A percentile compares a stretch with the other conserved stretches of the same genome.
Conservation (phyloP, 2,797 vertebrate species). For the Pipistrellus pipistrellus region DNA sequence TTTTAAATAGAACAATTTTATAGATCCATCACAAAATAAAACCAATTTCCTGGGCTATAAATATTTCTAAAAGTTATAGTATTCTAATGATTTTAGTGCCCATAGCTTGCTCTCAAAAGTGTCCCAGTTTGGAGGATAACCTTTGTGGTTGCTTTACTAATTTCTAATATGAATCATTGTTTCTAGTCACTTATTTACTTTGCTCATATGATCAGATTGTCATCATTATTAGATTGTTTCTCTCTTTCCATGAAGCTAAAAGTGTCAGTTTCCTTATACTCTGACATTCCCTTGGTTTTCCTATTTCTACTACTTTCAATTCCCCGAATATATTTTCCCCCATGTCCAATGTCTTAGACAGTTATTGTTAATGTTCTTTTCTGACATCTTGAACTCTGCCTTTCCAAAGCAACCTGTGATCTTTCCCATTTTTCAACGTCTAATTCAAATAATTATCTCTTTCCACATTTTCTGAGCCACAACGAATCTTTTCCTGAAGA, state of each 20-base stretch:
- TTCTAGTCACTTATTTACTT: background rate
- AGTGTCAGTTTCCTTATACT: background rate
- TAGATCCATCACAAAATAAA: background rate
- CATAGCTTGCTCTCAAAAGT: background rate
- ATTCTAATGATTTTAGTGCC: background rate
- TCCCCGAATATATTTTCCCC: background rate
- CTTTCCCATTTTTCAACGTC: background rate
- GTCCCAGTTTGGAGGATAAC: background rate
- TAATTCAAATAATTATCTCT: background rate
- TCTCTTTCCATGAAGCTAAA: background rate
- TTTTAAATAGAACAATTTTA: conserved; percentile 19
- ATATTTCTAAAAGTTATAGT: conserved; percentile 12
- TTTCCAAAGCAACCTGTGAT: background rate
- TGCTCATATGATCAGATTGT: background rate
- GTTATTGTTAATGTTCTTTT: background rate
- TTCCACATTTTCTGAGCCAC: background rate
- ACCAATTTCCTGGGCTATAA: background rate
- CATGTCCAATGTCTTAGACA: background rate
- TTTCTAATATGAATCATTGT: background rate
- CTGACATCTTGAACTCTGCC: background rate
- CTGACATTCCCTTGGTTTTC: background rate
- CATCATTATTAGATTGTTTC: background rate
- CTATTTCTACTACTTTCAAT: background rate
- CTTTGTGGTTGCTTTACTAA: background rate
- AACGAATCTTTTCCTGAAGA: background rate